These are phyloP conservation scores for Haliclona indistincta DNA, from an alignment of 37 sponge, comb jelly and placozoan species.

Conservation along the genomic window DNA sequence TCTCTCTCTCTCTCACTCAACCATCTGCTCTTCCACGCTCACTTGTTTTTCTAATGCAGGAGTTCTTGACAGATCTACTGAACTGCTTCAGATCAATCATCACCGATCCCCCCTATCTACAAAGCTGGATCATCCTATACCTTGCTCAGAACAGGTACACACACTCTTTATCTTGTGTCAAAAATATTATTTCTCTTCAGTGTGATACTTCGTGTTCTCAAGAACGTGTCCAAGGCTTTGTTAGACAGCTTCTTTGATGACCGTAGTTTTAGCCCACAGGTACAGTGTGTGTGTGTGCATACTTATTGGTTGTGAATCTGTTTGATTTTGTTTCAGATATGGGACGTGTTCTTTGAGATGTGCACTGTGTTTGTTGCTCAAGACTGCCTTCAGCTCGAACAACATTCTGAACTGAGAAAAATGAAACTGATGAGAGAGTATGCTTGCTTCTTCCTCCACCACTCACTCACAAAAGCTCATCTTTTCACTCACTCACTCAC, in stretches of 20 bases:
- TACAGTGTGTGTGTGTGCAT: neutral
- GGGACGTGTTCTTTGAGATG: slow-evolving; percentile 54
- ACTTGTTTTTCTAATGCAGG: neutral
- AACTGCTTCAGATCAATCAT: slow-evolving; percentile 4
- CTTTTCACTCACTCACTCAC: no score
- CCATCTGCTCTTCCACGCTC: no score
- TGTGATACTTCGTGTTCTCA: slow-evolving; percentile 3
- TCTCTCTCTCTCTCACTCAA: no score
- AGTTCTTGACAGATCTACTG: slow-evolving; percentile 33
- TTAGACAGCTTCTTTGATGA: slow-evolving; percentile 1
- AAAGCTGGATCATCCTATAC: slow-evolving; percentile 45
- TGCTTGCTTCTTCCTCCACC: neutral
- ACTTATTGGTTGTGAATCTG: neutral
- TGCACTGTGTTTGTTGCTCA: slow-evolving; percentile 36
- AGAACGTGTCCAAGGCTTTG: slow-evolving; percentile 17
- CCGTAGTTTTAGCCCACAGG: slow-evolving; percentile 27
- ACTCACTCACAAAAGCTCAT: neutral
- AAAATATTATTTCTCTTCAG: neutral
- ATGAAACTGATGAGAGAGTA: slow-evolving; percentile 18
- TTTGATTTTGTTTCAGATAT: slow-evolving; percentile 15
- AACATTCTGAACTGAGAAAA: slow-evolving; percentile 21
- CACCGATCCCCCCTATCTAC: slow-evolving; percentile 11
- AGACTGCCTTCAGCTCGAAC: slow-evolving; percentile 41
- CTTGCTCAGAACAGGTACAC: slow-evolving; percentile 45
- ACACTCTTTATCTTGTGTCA: neutral